Percentiles rank a stretch among this genome's conserved stretches.
phyloP scores from a whole-genome alignment of 2,888 invertebrate genomes.

The Xestia ashworthii region DNA sequence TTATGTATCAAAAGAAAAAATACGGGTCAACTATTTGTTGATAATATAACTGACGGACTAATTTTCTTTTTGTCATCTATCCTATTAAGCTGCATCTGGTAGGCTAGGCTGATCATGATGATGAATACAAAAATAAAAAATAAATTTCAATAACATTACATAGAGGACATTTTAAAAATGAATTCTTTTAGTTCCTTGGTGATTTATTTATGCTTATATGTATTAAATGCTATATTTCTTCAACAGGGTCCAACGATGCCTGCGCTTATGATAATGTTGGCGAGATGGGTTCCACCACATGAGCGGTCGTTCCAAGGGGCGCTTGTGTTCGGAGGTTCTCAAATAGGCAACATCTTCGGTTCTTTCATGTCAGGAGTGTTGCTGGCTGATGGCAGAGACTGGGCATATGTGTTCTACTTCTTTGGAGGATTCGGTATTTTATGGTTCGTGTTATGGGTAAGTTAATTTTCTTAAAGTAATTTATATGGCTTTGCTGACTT shows the following conservation, averaged over 20 bases:
- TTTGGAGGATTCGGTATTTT: conserved; percentile 90
- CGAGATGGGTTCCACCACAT: conserved; percentile 91
- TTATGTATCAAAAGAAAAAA: too few species aligned
- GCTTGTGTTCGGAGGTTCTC: conserved; percentile 91
- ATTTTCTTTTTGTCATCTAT: too few species aligned
- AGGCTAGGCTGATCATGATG: too few species aligned
- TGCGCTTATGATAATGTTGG: conserved; percentile 92
- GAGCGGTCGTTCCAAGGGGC: conserved; percentile 91
- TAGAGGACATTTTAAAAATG: not conserved
- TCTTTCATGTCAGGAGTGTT: conserved; percentile 89
- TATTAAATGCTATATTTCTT: conserved; percentile 51
- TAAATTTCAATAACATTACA: too few species aligned
- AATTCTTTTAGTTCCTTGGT: not conserved
- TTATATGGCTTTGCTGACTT: not conserved
- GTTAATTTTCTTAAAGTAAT: conserved; percentile 3
- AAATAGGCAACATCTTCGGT: conserved; percentile 90
- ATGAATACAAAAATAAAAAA: too few species aligned
- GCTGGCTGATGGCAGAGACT: conserved; percentile 86
- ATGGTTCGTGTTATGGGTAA: conserved; percentile 90
- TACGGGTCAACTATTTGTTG: too few species aligned
- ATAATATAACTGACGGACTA: too few species aligned
- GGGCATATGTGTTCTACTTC: conserved; percentile 91
- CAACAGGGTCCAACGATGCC: conserved; percentile 93
- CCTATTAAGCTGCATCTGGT: too few species aligned
- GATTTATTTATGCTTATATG: not conserved